Evolutionary conservation across 2,797 vertebrate species (phyloP), one percentile per base, ranked within the genome.

Genomic region (Aplochiton taeniatus): DNA sequence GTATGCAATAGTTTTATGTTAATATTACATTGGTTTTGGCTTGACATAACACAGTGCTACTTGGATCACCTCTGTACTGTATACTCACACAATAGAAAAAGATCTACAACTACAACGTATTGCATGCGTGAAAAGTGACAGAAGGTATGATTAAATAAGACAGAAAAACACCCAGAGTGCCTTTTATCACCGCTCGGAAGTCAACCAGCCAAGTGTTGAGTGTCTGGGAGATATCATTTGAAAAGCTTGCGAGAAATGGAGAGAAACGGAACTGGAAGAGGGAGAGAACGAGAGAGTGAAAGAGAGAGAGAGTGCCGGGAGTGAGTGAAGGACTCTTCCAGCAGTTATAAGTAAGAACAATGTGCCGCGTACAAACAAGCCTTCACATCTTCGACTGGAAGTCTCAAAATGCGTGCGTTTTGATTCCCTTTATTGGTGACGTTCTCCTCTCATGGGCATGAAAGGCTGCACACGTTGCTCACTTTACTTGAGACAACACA

Each of bases 201-300:
- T 87, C 81, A 83, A 82, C 72, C 87, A 88, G 81, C 84, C 85
- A 89, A 90, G 87, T 90, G 89, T 91, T 80, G 81, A 87, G 80
- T 85, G 84, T 89, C 87, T 82, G 80, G 76, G 73, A 83, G 77
- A 75, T 69, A 79, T 70, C 66, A 77, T 87, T 86, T 89, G 84
- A 89, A 88, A 85, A 79, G 81, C 74, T 79, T 80, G 80, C 63
- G 74, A 82, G 76, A 77, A 76, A 83, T 47, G 46, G 67, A 72
- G 75, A 69, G n/a, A n/a, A n/a, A n/a, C n/a, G n/a, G n/a, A n/a
- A n/a, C n/a, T n/a, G n/a, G n/a, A n/a, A n/a, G 69, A 77, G 72
- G 16, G 47, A 17, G 42, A 19, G 46, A 4, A 66, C 12, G 50
- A 41, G 5, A 42, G 42, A 49, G 58, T 31, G 58, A n/a, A n/a